Evolutionary conservation across 64 coral and sea anemone genomes (phyloP).

Genomic region (Dendrophyllia cribrosa): DNA sequence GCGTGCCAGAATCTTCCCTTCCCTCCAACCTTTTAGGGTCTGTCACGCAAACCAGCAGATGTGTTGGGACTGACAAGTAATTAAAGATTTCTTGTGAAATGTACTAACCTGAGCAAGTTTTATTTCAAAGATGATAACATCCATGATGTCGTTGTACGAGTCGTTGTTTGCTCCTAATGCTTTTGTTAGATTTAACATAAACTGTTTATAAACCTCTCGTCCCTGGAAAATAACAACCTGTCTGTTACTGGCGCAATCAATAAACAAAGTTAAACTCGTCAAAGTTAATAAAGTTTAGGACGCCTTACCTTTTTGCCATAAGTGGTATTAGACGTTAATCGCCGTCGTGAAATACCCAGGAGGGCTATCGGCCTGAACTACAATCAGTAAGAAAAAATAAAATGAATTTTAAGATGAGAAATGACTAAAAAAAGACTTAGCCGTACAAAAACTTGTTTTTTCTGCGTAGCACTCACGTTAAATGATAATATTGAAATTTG

Average conservation of each 20-base stretch:
- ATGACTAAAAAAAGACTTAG: too few species aligned
- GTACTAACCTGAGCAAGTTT: constrained; percentile 46
- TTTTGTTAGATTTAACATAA: constrained; percentile 45
- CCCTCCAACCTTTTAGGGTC: too few species aligned
- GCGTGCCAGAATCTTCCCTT: too few species aligned
- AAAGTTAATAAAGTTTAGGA: neutral
- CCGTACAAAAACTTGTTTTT: too few species aligned
- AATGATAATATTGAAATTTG: too few species aligned
- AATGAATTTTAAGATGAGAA: too few species aligned
- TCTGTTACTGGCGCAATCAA: too few species aligned
- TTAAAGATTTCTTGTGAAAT: too few species aligned
- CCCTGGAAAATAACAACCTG: constrained; percentile 15
- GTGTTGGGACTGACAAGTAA: neutral
- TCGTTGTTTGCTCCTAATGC: constrained; percentile 45
- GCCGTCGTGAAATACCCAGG: constrained; percentile 7
- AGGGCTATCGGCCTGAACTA: constrained; percentile 1
- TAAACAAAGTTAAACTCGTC: too few species aligned
- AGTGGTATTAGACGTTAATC: constrained; percentile 26
- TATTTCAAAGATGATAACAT: constrained; percentile 59
- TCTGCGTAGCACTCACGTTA: too few species aligned
- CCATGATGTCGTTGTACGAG: constrained; percentile 27
- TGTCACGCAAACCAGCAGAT: too few species aligned
- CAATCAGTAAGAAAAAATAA: neutral
- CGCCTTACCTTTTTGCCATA: constrained; percentile 18
- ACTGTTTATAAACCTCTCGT: constrained; percentile 35